A percentile compares a stretch with the other conserved stretches of the same genome.
Conservation (phyloP, 1,140 invertebrate genomes). For the Apis cerana region DNA sequence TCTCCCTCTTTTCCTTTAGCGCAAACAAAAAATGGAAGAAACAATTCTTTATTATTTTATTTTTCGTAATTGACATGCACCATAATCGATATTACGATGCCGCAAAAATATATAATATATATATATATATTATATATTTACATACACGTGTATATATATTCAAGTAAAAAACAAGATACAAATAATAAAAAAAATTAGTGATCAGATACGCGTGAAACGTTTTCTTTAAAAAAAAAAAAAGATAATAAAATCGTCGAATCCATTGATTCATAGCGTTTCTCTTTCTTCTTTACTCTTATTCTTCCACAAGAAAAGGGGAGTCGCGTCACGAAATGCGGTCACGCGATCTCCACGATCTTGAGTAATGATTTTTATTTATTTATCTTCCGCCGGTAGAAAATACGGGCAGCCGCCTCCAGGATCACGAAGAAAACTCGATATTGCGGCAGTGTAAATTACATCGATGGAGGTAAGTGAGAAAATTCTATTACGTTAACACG, state of each 20-base stretch:
- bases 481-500: neutral
- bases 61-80: constrained; percentile 2
- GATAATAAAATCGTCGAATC: neutral
- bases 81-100: neutral
- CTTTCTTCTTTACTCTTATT: neutral
- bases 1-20: neutral
- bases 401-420: neutral
- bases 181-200: too few relatives aligned
- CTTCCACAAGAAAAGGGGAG: neutral
- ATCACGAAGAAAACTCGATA: neutral
- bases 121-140: too few relatives aligned
- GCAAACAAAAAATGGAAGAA: neutral
- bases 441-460: neutral
- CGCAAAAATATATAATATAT: neutral
- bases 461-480: constrained; percentile 25
- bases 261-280: neutral
- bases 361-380: constrained; percentile 47
- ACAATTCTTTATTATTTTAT: neutral
- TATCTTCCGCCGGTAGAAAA: constrained; percentile 13
- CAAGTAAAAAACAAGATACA: too few relatives aligned
- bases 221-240: neutral
- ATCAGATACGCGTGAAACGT: neutral
- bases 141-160: too few relatives aligned
- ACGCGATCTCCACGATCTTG: constrained; percentile 36
- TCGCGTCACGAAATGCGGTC: constrained; percentile 25